phyloP scores from a whole-genome alignment of 23 tunicate species.

The Phallusia fumigata region DNA sequence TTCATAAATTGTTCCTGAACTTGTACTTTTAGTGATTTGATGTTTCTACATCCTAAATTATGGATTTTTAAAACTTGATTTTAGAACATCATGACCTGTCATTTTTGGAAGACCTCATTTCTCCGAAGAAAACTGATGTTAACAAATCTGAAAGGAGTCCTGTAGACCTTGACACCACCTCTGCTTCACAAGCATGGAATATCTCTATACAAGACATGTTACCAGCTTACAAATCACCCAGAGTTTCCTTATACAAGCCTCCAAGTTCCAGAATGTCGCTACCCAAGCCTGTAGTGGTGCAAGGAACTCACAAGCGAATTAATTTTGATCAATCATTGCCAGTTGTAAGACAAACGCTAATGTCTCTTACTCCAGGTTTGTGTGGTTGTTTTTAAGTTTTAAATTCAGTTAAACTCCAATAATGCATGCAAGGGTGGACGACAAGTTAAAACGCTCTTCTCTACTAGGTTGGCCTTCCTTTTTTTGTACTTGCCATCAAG shows the following conservation, averaged over 20 bases:
- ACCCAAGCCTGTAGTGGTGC: neutral
- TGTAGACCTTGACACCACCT: neutral
- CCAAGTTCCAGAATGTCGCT: neutral
- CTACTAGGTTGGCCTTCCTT: too few species aligned
- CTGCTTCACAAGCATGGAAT: constrained; percentile 5
- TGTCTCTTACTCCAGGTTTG: neutral
- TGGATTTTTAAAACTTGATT: too few species aligned
- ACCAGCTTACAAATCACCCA: neutral
- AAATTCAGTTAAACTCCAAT: too few species aligned
- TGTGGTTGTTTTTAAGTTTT: too few species aligned
- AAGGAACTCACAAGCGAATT: constrained; percentile 1
- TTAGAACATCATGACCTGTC: neutral
- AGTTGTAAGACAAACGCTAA: neutral
- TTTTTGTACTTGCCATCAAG: too few species aligned
- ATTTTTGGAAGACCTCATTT: neutral
- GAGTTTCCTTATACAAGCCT: neutral
- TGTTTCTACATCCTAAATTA: too few species aligned
- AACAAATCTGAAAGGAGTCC: neutral
- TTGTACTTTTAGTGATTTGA: too few species aligned
- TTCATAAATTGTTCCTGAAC: too few species aligned
- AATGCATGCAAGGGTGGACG: too few species aligned
- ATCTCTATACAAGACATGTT: neutral
- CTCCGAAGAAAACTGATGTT: neutral
- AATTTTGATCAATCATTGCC: neutral
- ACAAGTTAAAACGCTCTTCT: too few species aligned